Base-by-base conservation (phyloP, 2,888 invertebrate genomes). In the Odontocerum albicorne region DNA sequence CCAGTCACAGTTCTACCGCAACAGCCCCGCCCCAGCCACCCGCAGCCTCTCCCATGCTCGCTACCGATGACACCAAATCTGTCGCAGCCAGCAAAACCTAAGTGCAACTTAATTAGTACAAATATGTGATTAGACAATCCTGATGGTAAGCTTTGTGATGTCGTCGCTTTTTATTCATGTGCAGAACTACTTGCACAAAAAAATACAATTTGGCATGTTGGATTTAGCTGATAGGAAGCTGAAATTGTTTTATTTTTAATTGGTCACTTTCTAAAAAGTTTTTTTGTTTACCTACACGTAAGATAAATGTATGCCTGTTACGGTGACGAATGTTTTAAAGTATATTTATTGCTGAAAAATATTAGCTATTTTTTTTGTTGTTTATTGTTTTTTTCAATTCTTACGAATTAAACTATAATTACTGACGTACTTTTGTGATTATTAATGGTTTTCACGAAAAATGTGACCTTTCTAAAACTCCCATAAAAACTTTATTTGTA, bases 1-100 rank as follows among this genome's bases (percentile, higher is more conserved):
- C 84, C 54, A 85, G 85, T 68, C 84, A 85, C 65, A 79, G 73
- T 31, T 62, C 62, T 8, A 57, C 55, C 1, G 47, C 59, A 12
- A 51, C 59, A 2, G 51, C 49, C 0, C 51, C 59, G 4, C 31
- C 53, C 4, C 52, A 39, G 1, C 10, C 13, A 3, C 15, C 36
- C 17, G 27, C 20, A 3, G 12, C 19, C 4, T 4, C 8, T 8
- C n/a, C 13, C 10, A 17, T n/a, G 3, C 4, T 2, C 2, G 10
- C 47, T 2, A 22, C 8, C 8, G n/a, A 17, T 1, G 35, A 47
- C n/a, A 35, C 20, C 15, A 35, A 15, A 10, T 13, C 49, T 2
- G 33, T 38, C 16, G 15, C 21, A 15, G 36, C 22, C 27, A 56
- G 38, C 31, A 58, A 61, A 53, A 58, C 58, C 38, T 58, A 58